phyloP scores from a whole-genome alignment of 2,113 vertebrate genomes.

The Mesitornis unicolor region DNA sequence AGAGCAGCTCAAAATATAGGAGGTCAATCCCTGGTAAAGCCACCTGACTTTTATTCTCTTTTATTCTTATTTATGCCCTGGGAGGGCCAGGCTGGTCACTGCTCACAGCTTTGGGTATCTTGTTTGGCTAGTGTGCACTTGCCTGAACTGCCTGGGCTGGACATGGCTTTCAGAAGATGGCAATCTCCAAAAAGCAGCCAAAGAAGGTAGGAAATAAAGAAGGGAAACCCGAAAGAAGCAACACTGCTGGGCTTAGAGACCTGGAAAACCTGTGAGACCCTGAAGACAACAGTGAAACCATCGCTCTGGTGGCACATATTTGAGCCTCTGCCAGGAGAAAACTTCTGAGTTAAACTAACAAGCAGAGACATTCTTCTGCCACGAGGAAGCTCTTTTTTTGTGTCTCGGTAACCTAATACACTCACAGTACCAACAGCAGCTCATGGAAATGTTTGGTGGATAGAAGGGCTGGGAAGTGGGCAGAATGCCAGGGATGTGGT shows the following conservation, averaged over 20 bases:
- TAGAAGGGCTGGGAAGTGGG: background rate
- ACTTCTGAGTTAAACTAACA: slow-evolving; percentile 14
- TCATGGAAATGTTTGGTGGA: background rate
- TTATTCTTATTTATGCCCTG: background rate
- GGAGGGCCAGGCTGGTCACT: background rate
- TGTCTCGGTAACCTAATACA: background rate
- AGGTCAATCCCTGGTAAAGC: background rate
- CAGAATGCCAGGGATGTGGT: background rate
- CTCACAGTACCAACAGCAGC: fast-evolving
- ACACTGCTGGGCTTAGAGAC: background rate
- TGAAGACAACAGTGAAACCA: background rate
- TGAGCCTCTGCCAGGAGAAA: slow-evolving; percentile 36
- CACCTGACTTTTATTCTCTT: background rate
- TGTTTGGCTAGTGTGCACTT: fast-evolving
- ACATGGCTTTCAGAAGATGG: background rate
- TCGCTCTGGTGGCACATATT: background rate
- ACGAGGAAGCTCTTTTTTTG: slow-evolving; percentile 7
- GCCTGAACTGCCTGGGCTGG: background rate
- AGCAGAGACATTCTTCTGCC: background rate
- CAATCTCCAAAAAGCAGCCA: background rate
- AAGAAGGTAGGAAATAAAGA: background rate
- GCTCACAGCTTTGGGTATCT: background rate
- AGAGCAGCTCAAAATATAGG: background rate
- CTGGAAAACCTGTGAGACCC: background rate
- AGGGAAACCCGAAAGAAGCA: background rate